Conservation (phyloP, 1,140 invertebrate species). For the Zelostemma sp. region DNA sequence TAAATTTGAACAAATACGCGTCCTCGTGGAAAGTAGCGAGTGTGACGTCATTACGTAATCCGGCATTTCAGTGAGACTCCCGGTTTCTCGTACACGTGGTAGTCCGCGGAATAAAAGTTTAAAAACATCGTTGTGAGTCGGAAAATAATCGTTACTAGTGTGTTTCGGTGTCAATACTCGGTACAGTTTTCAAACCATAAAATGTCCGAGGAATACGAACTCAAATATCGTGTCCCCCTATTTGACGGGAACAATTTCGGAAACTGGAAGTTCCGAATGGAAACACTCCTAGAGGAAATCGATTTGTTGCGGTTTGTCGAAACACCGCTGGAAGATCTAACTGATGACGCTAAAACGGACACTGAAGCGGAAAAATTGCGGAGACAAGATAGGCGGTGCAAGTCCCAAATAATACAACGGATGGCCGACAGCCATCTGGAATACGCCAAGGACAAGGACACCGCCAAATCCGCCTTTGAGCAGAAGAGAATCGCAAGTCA, state of each 20-base stretch:
- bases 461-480: slow-evolving; percentile 26
- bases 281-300: background rate
- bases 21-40: too few relatives aligned
- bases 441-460: slow-evolving; percentile 35
- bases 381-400: background rate
- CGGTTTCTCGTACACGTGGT: too few relatives aligned
- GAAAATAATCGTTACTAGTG: too few relatives aligned
- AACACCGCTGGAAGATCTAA: background rate
- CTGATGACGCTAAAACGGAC: background rate
- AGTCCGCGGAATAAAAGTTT: too few relatives aligned
- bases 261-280: background rate
- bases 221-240: background rate
- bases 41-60: too few relatives aligned
- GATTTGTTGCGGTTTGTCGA: background rate
- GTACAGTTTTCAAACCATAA: too few relatives aligned
- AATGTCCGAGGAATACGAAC: background rate
- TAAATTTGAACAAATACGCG: too few relatives aligned
- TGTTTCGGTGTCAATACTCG: too few relatives aligned
- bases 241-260: background rate
- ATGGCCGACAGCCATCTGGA: slow-evolving; percentile 45
- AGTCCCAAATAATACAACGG: slow-evolving; percentile 28
- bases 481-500: slow-evolving; percentile 30
- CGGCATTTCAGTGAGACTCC: too few relatives aligned
- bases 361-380: background rate
- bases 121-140: too few relatives aligned